Percentiles rank a stretch among this genome's conserved stretches.
These are phyloP conservation scores for Nesogale talazaci DNA, from an alignment of 2,113 vertebrate genomes.

Conservation along the genomic window DNA sequence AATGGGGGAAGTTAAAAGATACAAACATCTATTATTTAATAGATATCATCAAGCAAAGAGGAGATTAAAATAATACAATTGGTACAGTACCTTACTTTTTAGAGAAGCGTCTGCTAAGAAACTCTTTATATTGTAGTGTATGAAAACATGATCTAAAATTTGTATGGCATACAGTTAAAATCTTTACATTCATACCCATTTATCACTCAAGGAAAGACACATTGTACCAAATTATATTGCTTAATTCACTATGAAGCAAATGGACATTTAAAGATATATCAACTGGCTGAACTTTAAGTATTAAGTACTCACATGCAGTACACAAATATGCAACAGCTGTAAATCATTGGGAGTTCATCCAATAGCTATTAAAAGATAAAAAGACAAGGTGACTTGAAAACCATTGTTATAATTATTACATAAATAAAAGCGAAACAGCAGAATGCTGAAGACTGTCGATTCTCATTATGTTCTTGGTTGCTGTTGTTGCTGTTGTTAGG, in stretches of 20 bases:
- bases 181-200: constrained; percentile 8
- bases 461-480: not conserved
- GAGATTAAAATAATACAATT: not conserved
- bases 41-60: constrained; percentile 7
- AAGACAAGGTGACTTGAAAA: constrained; percentile 57
- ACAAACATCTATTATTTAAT: constrained; percentile 14
- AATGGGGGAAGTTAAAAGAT: constrained; percentile 5
- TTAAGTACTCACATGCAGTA: constrained; percentile 97
- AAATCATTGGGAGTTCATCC: constrained; percentile 99
- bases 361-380: constrained; percentile 89
- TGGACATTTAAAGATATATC: constrained; percentile 45
- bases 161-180: constrained; percentile 31
- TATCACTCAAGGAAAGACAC: constrained; percentile 54
- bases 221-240: constrained; percentile 23
- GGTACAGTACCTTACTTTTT: not conserved
- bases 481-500: not conserved
- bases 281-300: constrained; percentile 42
- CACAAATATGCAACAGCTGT: constrained; percentile 97
- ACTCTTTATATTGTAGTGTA: not conserved
- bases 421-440: constrained; percentile 56
- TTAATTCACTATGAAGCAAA: constrained; percentile 21
- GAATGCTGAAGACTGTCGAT: not conserved
- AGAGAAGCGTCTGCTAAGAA: not conserved
- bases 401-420: not conserved
- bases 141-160: not conserved